Evolutionary conservation across 1,140 invertebrate genomes (phyloP).

Genomic region (Cherax quadricarinatus): DNA sequence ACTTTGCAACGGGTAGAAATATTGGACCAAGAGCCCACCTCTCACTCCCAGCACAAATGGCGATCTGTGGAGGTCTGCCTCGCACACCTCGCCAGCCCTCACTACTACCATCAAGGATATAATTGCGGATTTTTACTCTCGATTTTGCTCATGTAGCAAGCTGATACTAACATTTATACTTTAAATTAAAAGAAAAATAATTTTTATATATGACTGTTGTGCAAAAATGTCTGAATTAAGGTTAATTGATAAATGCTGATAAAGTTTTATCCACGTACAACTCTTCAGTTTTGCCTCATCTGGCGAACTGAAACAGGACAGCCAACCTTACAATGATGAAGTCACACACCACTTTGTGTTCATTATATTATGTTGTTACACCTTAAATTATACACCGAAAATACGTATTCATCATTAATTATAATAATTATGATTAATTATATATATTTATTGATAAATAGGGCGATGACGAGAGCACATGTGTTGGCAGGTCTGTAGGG

Average conservation of each 20-base stretch:
- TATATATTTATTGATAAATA: not conserved
- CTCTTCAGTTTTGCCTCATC: conserved; percentile 30
- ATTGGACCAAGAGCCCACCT: not conserved
- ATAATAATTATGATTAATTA: not conserved
- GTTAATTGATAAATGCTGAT: no score
- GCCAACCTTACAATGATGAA: conserved; percentile 27
- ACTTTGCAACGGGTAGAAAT: not conserved
- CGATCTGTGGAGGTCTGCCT: conserved; percentile 40
- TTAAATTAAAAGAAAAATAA: no score
- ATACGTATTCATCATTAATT: not conserved
- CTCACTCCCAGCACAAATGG: conserved; percentile 55
- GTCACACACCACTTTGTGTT: not conserved
- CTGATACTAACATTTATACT: no score
- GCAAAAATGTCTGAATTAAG: no score
- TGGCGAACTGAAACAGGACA: conserved; percentile 41
- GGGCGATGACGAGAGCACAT: not conserved
- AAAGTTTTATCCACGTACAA: not conserved
- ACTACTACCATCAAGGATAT: not conserved
- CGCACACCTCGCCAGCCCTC: no score
- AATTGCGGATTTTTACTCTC: not conserved
- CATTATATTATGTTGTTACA: not conserved
- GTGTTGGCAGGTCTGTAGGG: conserved; percentile 29
- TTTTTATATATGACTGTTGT: not conserved
- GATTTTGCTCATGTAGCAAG: no score
- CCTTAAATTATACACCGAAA: not conserved